A percentile compares a stretch with the other conserved stretches of the same genome.
These are phyloP conservation scores for Dicyrtoma fusca DNA, from an alignment of 2,888 invertebrate species.

Conservation along the genomic window DNA sequence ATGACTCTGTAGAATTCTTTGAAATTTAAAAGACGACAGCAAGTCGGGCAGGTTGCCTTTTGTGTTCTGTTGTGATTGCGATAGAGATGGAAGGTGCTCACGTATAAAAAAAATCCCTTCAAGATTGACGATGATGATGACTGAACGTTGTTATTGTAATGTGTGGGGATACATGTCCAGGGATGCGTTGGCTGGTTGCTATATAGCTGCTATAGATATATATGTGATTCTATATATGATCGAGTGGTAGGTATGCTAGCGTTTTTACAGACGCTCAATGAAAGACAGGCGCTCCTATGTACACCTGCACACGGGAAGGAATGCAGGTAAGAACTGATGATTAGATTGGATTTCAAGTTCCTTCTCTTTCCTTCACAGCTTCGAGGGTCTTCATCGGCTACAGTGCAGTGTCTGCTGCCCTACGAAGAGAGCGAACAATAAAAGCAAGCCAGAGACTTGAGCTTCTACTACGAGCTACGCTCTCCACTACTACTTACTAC, in stretches of 20 bases:
- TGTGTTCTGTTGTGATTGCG: conserved; percentile 25
- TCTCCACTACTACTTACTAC: no score
- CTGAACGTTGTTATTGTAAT: conserved; percentile 24
- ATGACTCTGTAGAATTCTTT: background rate
- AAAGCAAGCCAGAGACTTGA: no score
- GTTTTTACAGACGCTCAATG: conserved; percentile 25
- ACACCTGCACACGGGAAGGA: conserved; percentile 35
- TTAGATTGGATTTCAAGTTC: conserved; percentile 28
- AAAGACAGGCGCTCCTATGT: conserved; percentile 24
- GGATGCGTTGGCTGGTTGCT: background rate
- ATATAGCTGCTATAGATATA: background rate
- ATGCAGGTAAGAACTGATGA: conserved; percentile 39
- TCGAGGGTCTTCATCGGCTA: conserved; percentile 25
- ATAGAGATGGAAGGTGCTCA: conserved; percentile 32
- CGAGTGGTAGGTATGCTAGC: conserved; percentile 19
- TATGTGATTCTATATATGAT: conserved; percentile 1
- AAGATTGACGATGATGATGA: conserved; percentile 31
- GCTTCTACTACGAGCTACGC: no score
- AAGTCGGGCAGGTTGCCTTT: conserved; percentile 28
- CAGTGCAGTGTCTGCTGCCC: no score
- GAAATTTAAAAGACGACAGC: conserved; percentile 23
- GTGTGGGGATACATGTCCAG: background rate
- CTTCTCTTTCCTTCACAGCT: conserved; percentile 26
- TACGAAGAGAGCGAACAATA: no score
- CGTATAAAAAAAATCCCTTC: conserved; percentile 15